Percentiles rank a stretch among this genome's conserved stretches.
Conservation (phyloP, 2,797 vertebrate species). For the Oceanodroma leucorhoa region DNA sequence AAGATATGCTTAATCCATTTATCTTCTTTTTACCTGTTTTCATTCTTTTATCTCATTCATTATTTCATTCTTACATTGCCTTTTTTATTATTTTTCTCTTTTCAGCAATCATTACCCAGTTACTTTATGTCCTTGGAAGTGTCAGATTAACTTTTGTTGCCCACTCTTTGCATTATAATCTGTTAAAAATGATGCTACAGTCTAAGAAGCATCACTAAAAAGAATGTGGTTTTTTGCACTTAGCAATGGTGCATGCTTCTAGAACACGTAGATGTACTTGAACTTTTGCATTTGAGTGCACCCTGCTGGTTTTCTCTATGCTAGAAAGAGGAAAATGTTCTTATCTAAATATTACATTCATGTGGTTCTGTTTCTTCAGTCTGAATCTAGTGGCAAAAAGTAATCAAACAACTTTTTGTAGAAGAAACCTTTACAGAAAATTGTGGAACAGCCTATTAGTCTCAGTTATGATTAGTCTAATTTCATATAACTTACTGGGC, state of each 20-base stretch:
- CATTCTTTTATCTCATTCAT: not conserved
- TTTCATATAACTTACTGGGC: not conserved
- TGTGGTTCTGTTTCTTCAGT: not conserved
- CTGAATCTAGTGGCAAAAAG: not conserved
- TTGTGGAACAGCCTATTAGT: not conserved
- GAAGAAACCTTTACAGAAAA: not conserved
- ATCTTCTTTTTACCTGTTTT: not conserved
- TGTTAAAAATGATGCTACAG: not conserved
- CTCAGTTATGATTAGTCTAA: not conserved
- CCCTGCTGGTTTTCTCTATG: conserved; percentile 50
- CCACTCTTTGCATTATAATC: not conserved
- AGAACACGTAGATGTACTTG: not conserved
- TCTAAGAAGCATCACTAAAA: not conserved
- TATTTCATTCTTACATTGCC: not conserved
- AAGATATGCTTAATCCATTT: not conserved
- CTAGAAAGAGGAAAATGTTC: not conserved
- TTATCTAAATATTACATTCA: not conserved
- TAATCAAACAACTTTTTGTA: not conserved
- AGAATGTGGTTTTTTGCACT: not conserved
- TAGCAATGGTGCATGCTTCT: not conserved
- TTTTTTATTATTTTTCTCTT: not conserved
- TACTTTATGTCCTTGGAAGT: not conserved
- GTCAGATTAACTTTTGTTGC: not conserved
- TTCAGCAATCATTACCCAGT: not conserved
- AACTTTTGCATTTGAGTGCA: conserved; percentile 63